These are phyloP conservation scores for Mythimna albipuncta DNA, from an alignment of 2,888 invertebrate species.

Conservation along the genomic window DNA sequence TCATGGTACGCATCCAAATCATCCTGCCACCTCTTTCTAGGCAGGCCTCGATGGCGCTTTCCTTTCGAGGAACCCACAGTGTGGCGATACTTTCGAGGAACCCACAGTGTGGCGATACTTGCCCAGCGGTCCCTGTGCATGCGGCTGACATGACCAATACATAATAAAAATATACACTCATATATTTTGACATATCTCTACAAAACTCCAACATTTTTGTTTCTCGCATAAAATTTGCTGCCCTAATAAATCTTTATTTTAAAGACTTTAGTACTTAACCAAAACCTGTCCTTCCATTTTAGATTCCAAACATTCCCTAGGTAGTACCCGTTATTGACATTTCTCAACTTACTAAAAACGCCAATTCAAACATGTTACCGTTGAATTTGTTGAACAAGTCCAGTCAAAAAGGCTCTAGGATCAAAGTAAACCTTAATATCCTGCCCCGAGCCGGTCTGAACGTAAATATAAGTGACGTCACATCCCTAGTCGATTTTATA, in stretches of 20 bases:
- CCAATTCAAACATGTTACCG: constrained; percentile 72
- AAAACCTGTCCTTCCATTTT: neutral
- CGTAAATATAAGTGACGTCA: constrained; percentile 74
- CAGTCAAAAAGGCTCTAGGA: constrained; percentile 75
- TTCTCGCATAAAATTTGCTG: too few relatives aligned
- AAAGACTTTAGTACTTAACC: neutral
- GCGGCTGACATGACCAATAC: too few relatives aligned
- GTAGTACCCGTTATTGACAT: constrained; percentile 8
- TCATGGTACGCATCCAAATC: too few relatives aligned
- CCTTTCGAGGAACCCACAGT: too few relatives aligned
- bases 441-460: constrained; percentile 66
- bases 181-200: too few relatives aligned
- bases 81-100: too few relatives aligned
- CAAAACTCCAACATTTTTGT: too few relatives aligned
- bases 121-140: too few relatives aligned
- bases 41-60: too few relatives aligned
- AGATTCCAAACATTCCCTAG: neutral
- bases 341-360: constrained; percentile 60
- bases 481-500: constrained; percentile 59
- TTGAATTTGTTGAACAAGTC: constrained; percentile 74
- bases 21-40: too few relatives aligned
- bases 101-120: too few relatives aligned
- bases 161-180: too few relatives aligned
- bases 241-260: neutral
- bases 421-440: constrained; percentile 75